phyloP scores from a whole-genome alignment of 2,797 vertebrate genomes.

The Spinibarbus caldwelli region DNA sequence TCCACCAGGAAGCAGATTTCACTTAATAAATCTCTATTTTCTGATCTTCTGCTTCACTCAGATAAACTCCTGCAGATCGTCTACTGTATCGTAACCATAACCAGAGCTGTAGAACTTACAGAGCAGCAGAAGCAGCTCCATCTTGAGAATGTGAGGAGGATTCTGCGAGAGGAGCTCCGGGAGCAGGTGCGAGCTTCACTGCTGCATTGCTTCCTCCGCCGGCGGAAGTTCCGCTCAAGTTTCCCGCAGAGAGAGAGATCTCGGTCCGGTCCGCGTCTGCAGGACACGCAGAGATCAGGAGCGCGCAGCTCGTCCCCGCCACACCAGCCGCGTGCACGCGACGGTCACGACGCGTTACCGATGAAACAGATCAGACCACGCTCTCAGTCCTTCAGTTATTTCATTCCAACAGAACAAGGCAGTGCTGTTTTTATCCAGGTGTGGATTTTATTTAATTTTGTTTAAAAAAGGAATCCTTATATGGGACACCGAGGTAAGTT shows the following conservation, averaged over 20 bases:
- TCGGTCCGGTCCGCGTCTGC: not conserved
- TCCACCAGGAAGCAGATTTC: not conserved
- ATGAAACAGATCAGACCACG: not conserved
- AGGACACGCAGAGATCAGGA: not conserved
- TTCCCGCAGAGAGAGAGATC: not conserved
- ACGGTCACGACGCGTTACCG: not conserved
- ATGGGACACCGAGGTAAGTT: not conserved
- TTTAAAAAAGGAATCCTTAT: not conserved
- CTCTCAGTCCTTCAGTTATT: not conserved
- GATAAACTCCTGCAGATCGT: not conserved
- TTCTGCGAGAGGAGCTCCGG: not conserved
- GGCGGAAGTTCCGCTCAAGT: not conserved
- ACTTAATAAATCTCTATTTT: not conserved
- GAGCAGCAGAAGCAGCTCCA: conserved; percentile 2
- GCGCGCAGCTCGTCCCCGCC: not conserved
- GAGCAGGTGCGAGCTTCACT: conserved; percentile 72
- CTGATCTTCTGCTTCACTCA: not conserved
- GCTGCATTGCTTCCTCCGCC: not conserved
- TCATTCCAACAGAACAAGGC: not conserved
- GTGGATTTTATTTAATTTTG: not conserved
- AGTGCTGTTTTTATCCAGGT: not conserved
- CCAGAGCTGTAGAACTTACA: not conserved
- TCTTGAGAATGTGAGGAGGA: not conserved
- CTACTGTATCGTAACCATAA: not conserved
- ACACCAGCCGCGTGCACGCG: too few relatives aligned